A percentile compares a stretch with the other conserved stretches of the same genome.
Conservation (phyloP, 2,797 vertebrate species). For the Tiaroga cobitis region DNA sequence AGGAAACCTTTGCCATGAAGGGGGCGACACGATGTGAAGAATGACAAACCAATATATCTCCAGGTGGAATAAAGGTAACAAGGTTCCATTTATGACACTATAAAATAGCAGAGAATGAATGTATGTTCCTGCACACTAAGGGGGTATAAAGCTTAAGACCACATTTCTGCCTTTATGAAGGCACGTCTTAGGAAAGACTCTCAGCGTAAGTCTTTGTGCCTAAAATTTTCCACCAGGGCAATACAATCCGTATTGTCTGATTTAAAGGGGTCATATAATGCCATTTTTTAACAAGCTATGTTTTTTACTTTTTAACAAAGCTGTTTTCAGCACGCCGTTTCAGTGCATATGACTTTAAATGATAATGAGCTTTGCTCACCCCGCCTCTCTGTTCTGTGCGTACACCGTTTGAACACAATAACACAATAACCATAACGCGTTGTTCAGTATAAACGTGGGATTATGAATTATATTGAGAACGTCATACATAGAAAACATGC, state of each 20-base stretch:
- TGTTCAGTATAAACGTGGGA: too few species aligned
- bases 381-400: too few species aligned
- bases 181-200: slow-evolving; percentile 16
- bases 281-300: too few species aligned
- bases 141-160: slow-evolving; percentile 29
- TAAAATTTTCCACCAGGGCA: neutral
- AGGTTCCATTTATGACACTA: slow-evolving; percentile 30
- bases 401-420: too few species aligned
- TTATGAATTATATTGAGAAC: too few species aligned
- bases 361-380: too few species aligned
- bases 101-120: slow-evolving; percentile 36
- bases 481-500: too few species aligned
- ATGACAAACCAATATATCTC: slow-evolving; percentile 26
- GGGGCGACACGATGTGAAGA: neutral
- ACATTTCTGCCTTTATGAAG: slow-evolving; percentile 32
- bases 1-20: neutral
- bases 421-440: too few species aligned
- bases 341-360: too few species aligned
- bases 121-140: slow-evolving; percentile 17
- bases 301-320: too few species aligned
- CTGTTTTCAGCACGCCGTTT: too few species aligned
- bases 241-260: neutral
- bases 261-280: too few species aligned
- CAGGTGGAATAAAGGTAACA: slow-evolving; percentile 24
- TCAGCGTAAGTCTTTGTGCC: slow-evolving; percentile 1